These are phyloP conservation scores for Caenorhabditis doughertyi DNA, from an alignment of 2,888 invertebrate species.

Conservation along the genomic window DNA sequence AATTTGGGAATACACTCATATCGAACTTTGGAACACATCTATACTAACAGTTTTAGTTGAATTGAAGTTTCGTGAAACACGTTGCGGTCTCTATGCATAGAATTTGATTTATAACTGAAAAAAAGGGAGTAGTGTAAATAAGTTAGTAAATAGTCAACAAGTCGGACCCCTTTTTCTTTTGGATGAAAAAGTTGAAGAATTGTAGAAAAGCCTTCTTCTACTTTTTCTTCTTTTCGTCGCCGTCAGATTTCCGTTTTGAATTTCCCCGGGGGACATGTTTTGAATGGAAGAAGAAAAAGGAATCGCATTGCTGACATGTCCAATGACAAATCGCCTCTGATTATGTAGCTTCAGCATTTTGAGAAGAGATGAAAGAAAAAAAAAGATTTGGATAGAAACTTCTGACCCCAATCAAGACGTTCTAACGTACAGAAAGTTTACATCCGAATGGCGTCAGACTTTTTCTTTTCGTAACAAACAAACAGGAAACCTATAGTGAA, in stretches of 20 bases:
- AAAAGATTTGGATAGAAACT: background rate
- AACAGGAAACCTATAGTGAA: background rate
- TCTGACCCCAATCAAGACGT: slow-evolving; percentile 36
- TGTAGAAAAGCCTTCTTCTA: slow-evolving; percentile 27
- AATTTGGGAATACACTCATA: too few relatives aligned
- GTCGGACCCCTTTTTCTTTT: slow-evolving; percentile 12
- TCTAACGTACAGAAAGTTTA: slow-evolving; percentile 1
- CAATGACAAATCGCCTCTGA: slow-evolving; percentile 61
- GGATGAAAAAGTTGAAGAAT: slow-evolving; percentile 14
- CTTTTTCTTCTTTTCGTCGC: slow-evolving; percentile 6
- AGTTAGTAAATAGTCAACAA: slow-evolving; percentile 51
- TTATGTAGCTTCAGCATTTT: slow-evolving; percentile 34
- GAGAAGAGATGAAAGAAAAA: slow-evolving; percentile 3
- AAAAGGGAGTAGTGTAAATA: slow-evolving; percentile 7
- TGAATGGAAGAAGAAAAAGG: slow-evolving; percentile 44
- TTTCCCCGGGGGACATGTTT: slow-evolving; percentile 37
- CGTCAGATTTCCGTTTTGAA: slow-evolving; percentile 44
- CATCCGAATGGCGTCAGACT: slow-evolving; percentile 12
- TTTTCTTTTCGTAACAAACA: slow-evolving; percentile 8
- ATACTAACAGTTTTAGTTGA: too few relatives aligned
- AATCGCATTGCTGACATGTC: slow-evolving; percentile 59
- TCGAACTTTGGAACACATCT: too few relatives aligned
- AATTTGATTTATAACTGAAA: slow-evolving; percentile 47
- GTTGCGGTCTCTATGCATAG: too few relatives aligned
- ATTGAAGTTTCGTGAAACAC: too few relatives aligned